Conservation (phyloP, 2,888 invertebrate genomes). For the Corbicula japonica region DNA sequence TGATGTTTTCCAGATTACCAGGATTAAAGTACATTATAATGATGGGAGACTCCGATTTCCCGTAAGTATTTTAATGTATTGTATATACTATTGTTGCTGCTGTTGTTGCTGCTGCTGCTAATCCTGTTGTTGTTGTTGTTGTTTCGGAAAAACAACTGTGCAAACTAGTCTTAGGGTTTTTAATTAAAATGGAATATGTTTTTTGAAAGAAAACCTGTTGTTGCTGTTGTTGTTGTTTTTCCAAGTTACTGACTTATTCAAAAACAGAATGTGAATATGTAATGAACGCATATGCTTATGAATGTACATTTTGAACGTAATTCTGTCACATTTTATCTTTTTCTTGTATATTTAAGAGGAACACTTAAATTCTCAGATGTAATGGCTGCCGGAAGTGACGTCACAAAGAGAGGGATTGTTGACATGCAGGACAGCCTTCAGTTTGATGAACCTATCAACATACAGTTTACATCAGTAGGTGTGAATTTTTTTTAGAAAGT, state of each 20-base stretch:
- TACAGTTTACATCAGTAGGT: slow-evolving; percentile 93
- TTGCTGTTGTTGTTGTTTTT: no score
- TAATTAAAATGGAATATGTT: no score
- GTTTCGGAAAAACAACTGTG: background rate
- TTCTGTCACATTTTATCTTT: background rate
- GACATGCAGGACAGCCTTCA: slow-evolving; percentile 88
- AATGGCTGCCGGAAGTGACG: slow-evolving; percentile 86
- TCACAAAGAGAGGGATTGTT: slow-evolving; percentile 83
- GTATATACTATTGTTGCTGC: background rate
- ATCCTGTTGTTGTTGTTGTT: background rate
- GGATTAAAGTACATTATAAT: slow-evolving; percentile 89
- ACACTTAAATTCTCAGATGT: slow-evolving; percentile 87
- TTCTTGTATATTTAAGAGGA: slow-evolving; percentile 82
- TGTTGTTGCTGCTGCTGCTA: background rate
- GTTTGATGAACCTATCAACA: slow-evolving; percentile 91
- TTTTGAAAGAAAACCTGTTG: no score
- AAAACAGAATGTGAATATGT: no score
- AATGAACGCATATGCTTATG: no score
- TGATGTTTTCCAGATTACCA: slow-evolving; percentile 82
- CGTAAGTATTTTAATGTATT: slow-evolving; percentile 87
- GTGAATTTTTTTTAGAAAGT: background rate
- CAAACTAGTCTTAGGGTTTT: no score
- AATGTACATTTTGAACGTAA: no score
- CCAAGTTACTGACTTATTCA: no score
- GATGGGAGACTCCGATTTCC: slow-evolving; percentile 87